Evolutionary conservation across 2,797 vertebrate genomes (phyloP), one percentile per base, ranked within the genome.

Genomic region (Falco peregrinus): DNA sequence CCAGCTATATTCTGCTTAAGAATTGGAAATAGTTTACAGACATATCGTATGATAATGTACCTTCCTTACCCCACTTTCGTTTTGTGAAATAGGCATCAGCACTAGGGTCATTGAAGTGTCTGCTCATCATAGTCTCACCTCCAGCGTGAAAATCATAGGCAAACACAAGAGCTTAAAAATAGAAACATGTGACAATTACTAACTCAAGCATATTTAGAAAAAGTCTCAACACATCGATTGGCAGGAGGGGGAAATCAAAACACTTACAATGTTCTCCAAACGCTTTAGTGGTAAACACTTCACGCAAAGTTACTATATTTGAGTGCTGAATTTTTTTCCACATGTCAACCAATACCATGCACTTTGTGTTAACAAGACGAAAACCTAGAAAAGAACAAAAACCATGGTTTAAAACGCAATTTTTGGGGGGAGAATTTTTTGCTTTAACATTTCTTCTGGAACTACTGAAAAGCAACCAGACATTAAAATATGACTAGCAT

Each of bases 251-350:
- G n/a, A 11, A 13, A 31, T 26, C 41, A 24, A 57, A 89, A 77
- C 63, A 98, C 99, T 98, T 98, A 99, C 99, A 99, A 96, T 99
- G 99, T 95, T 99, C 99, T 98, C 99, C 99, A 97, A 99, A 99
- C 64, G 99, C 99, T 98, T 99, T 99, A 93, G 99, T 99, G 98
- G 99, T 99, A 98, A 99, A 99, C 96, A 99, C 99, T 98, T 99
- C 99, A 96, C 99, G 98, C 96, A 99, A 98, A n/a, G 99, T 99
- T 86, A 99, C 99, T 57, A 99, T 98, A 97, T 99, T 99, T 83
- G 99, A 99, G 95, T 99, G 99, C 97, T 99, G 99, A 96, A 99
- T 99, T 98, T 99, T 99, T 98, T 99, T 99, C 99, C 99, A 99
- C 99, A 99, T 99, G 97, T 99, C 99, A 50, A 99, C 99, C 98